Conservation (phyloP, 2,888 invertebrate species). For the Apamea anceps region DNA sequence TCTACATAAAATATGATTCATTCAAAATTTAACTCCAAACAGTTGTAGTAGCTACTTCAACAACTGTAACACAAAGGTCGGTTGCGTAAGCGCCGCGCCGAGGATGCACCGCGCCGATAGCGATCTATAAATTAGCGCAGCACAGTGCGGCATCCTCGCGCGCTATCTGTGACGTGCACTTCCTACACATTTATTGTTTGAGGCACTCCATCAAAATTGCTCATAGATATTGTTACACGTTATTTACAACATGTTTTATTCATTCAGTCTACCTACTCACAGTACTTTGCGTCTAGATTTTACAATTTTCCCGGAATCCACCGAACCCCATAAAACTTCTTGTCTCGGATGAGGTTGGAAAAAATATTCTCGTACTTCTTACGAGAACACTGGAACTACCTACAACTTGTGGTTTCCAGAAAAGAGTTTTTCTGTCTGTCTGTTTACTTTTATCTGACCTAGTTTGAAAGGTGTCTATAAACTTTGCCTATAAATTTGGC, state of each 20-base stretch:
- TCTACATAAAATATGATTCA: not conserved
- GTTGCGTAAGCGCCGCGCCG: conserved; percentile 63
- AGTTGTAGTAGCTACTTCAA: conserved; percentile 29
- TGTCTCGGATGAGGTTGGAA: not conserved
- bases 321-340: not conserved
- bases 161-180: conserved; percentile 59
- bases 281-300: not conserved
- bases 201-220: conserved; percentile 47
- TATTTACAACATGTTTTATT: not conserved
- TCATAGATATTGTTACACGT: conserved; percentile 20
- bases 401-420: not conserved
- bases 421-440: not conserved
- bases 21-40: conserved; percentile 1
- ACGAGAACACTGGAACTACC: not conserved
- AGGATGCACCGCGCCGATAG: conserved; percentile 65
- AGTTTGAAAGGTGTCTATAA: not conserved
- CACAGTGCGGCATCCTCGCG: conserved; percentile 55
- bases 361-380: not conserved
- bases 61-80: conserved; percentile 60
- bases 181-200: conserved; percentile 57
- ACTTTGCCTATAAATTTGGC: not conserved
- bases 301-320: no score
- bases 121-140: conserved; percentile 68
- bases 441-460: not conserved
- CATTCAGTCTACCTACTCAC: not conserved